Base-by-base conservation (phyloP, 2,888 invertebrate genomes). In the Boloria selene region DNA sequence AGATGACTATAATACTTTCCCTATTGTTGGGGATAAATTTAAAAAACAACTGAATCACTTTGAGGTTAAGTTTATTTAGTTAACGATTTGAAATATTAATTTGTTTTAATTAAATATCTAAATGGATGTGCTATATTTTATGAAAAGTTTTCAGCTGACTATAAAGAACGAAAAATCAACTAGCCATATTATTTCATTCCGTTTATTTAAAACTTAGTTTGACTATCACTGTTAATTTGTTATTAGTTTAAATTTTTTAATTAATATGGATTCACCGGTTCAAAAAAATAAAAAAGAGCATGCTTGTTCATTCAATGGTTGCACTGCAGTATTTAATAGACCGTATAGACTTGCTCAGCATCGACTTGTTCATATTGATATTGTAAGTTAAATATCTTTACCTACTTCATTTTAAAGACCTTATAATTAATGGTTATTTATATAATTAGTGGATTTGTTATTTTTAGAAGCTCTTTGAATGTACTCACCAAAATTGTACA, bases 261-360 rank as follows among this genome's bases (percentile, higher is more conserved):
- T 59, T 31, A 10, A 60, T 51, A 65, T 54, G 52, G 50, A 52
- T 38, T 47, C 59, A n/a, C 55, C 31, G 6, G 44, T 18, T 14
- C 38, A 54, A 59, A 50, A 60, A 3, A 58, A 42, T 18, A 70
- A 69, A 31, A 69, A 73, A 69, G 65, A 52, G 52, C 64, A 68
- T 61, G 64, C 64, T 67, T 94, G 94, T 72, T 80, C 79, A 14
- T 82, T 87, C 68, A 72, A 74, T 17, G 90, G 88, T 0, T 95
- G 95, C 71, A 77, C 79, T 0, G 83, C 89, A 26, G 79, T 79
- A 31, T 95, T 94, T 70, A 81, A 82, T 67, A 91, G 94, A 60
- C 90, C 93, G 13, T 93, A 90, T 52, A 88, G 93, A 73, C 81
- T 95, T 64, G 86, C 90, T 49, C 92, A 93, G 59, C 95, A 95